Evolutionary conservation across 2,888 invertebrate genomes (phyloP), one percentile per base, ranked within the genome.

Genomic region (Folsomia candida): DNA sequence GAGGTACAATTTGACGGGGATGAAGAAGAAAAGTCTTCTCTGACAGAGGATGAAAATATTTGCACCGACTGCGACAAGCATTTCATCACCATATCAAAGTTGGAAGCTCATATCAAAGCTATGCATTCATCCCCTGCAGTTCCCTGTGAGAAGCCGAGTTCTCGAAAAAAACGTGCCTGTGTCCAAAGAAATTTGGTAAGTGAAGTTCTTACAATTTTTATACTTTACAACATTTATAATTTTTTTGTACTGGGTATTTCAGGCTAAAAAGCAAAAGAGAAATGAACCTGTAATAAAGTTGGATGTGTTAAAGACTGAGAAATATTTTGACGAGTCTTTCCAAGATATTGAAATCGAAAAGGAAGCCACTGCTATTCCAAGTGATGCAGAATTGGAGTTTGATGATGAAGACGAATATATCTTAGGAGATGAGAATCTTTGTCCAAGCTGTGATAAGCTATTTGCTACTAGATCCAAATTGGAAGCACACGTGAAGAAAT

Each of bases 361-460:
- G 37, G 37, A 37, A 37, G 37, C 4, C 37, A 14, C 4, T 14
- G 37, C 4, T 9, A 37, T 37, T 37, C n/a, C n/a, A n/a, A 37
- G 37, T 14, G 37, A 14, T 9, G 4, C 37, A 9, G 37, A 37
- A 37, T 37, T 37, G 14, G 37, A 37, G 37, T 37, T 37, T 14
- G 87, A 85, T 51, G 83, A 83, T 28, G 83, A 83, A 76, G 83
- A 83, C 71, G 70, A 73, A 27, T 4, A 28, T 4, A 67, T 73
- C 58, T 70, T 70, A 18, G 83, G 83, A 59, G 83, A 84, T 20
- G 83, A 75, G 81, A 80, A 81, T 71, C 76, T 80, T 29, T 82
- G 82, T 76, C 80, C 81, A 22, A 74, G 80, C 63, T 82, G 82
- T 70, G 80, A 81, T n/a, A 80, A 80, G 11, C 76, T 76, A 24